Evolutionary conservation across 2,888 invertebrate species (phyloP).

Genomic region (Tubiluchus corallicola): DNA sequence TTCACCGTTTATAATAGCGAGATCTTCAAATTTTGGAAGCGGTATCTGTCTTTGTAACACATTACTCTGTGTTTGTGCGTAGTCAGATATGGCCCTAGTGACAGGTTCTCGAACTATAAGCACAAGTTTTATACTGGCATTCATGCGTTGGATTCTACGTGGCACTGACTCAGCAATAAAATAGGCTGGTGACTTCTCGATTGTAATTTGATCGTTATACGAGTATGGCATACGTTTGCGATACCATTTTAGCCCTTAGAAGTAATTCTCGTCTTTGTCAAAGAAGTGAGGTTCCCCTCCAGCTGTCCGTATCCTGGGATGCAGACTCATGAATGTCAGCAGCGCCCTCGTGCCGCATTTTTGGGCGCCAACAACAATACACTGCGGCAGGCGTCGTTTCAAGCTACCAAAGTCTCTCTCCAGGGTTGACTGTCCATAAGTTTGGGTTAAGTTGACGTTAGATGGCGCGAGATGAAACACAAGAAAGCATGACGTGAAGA

Average conservation of each 20-base stretch:
- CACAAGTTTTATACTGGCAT: conserved; percentile 70
- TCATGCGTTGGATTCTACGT: conserved; percentile 79
- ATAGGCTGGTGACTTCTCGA: conserved; percentile 95
- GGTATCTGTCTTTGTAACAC: conserved; percentile 20
- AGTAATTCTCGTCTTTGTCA: conserved; percentile 62
- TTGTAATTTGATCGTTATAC: conserved; percentile 73
- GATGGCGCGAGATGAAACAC: no score
- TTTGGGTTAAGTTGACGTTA: no score
- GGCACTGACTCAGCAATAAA: conserved; percentile 90
- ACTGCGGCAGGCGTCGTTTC: conserved; percentile 25
- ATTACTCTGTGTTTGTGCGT: conserved; percentile 63
- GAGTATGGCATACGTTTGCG: conserved; percentile 82
- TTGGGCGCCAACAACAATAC: conserved; percentile 30
- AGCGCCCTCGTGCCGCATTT: conserved; percentile 31
- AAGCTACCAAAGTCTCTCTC: conserved; percentile 15
- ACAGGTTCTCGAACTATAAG: conserved; percentile 90
- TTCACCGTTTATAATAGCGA: conserved; percentile 26
- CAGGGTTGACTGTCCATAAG: no score
- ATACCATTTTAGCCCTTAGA: conserved; percentile 84
- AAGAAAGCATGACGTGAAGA: no score
- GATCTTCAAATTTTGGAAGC: conserved; percentile 27
- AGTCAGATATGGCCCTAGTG: conserved; percentile 85
- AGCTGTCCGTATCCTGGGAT: conserved; percentile 61
- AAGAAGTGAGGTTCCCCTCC: conserved; percentile 93
- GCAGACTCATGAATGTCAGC: conserved; percentile 26